phyloP scores from a whole-genome alignment of 1,140 invertebrate genomes.

The Euura lappo region DNA sequence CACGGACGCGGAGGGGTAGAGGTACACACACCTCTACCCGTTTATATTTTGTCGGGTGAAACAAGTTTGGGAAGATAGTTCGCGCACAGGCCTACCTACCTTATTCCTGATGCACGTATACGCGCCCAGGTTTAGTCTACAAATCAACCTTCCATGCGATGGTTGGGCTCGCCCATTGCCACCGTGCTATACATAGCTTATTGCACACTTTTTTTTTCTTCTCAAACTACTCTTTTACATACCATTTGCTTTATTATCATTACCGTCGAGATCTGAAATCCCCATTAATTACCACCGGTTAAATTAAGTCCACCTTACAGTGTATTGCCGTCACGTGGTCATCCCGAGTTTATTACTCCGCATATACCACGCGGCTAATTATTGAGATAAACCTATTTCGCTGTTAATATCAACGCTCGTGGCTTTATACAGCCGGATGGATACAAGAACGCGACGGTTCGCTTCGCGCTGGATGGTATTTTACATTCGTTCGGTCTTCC shows the following conservation, averaged over 20 bases:
- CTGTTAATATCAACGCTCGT: too few relatives aligned
- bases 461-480: background rate
- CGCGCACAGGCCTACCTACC: background rate
- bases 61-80: conserved; percentile 3
- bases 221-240: background rate
- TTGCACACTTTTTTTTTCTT: background rate
- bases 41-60: conserved; percentile 3
- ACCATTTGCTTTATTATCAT: background rate
- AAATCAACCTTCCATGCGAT: background rate
- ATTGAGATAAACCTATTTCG: too few relatives aligned
- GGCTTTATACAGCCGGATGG: too few relatives aligned
- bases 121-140: background rate
- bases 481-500: background rate
- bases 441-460: too few relatives aligned
- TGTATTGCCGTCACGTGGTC: too few relatives aligned
- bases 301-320: too few relatives aligned
- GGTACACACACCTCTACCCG: too few relatives aligned
- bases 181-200: background rate
- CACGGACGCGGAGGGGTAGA: too few relatives aligned
- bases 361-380: too few relatives aligned
- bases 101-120: background rate
- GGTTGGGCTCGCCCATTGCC: background rate
- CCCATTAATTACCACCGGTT: background rate
- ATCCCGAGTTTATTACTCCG: too few relatives aligned
- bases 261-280: background rate